Evolutionary conservation across 2,797 vertebrate species (phyloP), one percentile per base, ranked within the genome.

Genomic region (Brotogeris chrysoptera): DNA sequence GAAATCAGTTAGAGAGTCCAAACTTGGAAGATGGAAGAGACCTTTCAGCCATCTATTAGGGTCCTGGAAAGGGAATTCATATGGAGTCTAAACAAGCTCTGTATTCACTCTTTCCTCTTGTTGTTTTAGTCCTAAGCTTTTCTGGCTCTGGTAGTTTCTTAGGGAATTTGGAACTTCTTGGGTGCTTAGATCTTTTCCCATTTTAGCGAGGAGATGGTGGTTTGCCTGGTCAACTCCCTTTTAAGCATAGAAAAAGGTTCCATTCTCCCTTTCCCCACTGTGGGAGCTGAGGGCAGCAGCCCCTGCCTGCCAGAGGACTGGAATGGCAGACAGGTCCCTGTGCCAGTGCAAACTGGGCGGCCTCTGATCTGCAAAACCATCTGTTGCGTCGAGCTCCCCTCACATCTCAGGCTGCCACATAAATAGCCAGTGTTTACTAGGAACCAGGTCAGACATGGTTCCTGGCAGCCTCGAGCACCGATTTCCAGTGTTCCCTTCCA

Each of bases 341-440:
- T 90, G 95, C 96, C 95, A 96, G 95, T 15, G 72, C 95, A 88
- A 70, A 87, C 90, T 88, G 90, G 81, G 70, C 66, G 19, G 95
- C 92, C 71, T 84, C 78, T 64, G n/a, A 93, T 85, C 79, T 83
- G 55, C 63, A 55, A 65, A 90, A 84, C 60, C 82, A 65, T 78
- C 69, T 53, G 92, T 30, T 72, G 55, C 38, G 16, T 72, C 43
- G 49, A 88, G 88, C 53, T 85, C 8, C 94, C 84, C 93, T 92
- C 94, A 64, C 86, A 88, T 95, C 84, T 80, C 96, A 88, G 92
- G 77, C 90, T 88, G 71, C 93, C 81, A 90, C 95, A 95, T 88
- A 90, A 94, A 96, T 86, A 61, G 80, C 79, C 91, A 83, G 91
- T 93, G 92, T 93, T 91, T 90, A 70, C 68, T 80, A 78, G 89